Conservation (phyloP, 92 coral and sea anemone genomes). For the Palythoa grandis region DNA sequence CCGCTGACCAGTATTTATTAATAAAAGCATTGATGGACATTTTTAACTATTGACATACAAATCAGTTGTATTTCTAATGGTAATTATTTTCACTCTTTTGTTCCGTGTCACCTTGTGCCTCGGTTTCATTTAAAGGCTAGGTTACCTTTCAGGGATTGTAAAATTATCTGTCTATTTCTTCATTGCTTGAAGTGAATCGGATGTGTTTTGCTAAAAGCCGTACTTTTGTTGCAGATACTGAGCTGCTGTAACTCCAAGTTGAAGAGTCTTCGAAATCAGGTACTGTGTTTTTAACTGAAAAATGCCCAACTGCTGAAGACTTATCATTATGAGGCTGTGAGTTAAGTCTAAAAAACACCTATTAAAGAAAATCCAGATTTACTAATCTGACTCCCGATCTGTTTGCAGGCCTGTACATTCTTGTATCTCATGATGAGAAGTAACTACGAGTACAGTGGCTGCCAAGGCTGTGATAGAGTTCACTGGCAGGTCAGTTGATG, state of each 20-base stretch:
- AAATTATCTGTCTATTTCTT: background rate
- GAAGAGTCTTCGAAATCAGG: constrained; percentile 92
- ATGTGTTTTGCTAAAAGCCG: background rate
- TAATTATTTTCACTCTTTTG: too few relatives aligned
- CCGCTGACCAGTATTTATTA: too few relatives aligned
- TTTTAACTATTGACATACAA: too few relatives aligned
- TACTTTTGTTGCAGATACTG: constrained; percentile 63
- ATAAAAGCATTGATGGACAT: constrained; percentile 47
- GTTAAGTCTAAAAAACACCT: too few relatives aligned
- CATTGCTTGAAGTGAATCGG: background rate
- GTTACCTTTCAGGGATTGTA: background rate
- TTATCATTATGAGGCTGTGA: too few relatives aligned
- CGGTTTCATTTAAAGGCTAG: background rate
- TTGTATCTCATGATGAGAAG: constrained; percentile 97
- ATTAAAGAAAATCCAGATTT: too few relatives aligned
- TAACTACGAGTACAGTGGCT: constrained; percentile 91
- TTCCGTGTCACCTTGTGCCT: too few relatives aligned
- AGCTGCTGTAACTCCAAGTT: constrained; percentile 94
- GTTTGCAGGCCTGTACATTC: constrained; percentile 87
- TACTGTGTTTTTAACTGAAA: background rate
- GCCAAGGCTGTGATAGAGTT: constrained; percentile 89
- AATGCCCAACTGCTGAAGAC: too few relatives aligned
- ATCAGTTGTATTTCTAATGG: too few relatives aligned
- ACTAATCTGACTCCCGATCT: background rate
- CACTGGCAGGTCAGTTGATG: constrained; percentile 88